A percentile compares a stretch with the other conserved stretches of the same genome.
Evolutionary conservation across 2,113 vertebrate species (phyloP).

Genomic region (Laterallus jamaicensis): DNA sequence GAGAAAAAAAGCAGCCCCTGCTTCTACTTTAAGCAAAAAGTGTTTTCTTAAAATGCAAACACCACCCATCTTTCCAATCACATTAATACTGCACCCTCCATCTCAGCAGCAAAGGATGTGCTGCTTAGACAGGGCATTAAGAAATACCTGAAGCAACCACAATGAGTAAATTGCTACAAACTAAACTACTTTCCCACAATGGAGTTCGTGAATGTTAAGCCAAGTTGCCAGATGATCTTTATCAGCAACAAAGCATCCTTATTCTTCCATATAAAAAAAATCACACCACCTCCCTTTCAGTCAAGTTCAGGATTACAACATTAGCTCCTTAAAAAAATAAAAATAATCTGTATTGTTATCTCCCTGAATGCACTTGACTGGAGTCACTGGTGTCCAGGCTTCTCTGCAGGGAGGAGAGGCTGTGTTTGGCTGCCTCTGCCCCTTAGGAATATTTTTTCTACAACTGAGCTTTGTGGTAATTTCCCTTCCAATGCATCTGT

Average conservation of each 20-base stretch:
- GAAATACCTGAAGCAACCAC: neutral
- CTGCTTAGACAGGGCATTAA: neutral
- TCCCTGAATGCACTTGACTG: neutral
- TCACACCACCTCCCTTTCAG: neutral
- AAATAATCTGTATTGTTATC: neutral
- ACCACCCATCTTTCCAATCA: neutral
- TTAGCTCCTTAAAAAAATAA: neutral
- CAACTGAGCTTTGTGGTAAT: neutral
- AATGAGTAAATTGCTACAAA: neutral
- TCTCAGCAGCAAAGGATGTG: neutral
- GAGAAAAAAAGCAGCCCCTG: neutral
- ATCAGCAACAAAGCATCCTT: neutral
- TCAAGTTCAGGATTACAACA: neutral
- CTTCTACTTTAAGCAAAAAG: neutral
- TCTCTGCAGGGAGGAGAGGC: neutral
- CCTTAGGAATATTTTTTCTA: neutral
- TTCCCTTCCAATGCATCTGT: neutral
- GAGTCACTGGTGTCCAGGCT: fast-evolving
- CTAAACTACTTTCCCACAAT: neutral
- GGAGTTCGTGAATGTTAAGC: neutral
- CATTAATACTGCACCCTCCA: neutral
- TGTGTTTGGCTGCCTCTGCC: neutral
- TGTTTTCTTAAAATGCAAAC: neutral
- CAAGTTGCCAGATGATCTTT: neutral
- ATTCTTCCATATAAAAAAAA: neutral